Base-by-base conservation (phyloP, 2,888 invertebrate species). In the Chloromyia formosa region DNA sequence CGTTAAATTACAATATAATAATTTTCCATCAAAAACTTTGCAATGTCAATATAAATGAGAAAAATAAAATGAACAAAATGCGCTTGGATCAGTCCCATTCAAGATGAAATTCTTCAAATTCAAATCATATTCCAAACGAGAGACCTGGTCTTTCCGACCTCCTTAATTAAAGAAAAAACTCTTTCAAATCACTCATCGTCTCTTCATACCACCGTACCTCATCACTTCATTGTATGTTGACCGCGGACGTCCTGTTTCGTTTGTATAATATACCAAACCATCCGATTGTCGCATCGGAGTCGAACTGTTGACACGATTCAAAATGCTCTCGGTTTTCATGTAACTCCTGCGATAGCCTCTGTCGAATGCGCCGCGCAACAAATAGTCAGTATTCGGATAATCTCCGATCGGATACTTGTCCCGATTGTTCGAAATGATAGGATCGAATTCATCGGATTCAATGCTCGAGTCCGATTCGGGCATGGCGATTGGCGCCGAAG, bases 291-390 rank as follows among this genome's bases (percentile, higher is more conserved):
- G 79, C 62, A 82, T 72, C 1, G 84, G 84, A 23, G 84, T 83
- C 4, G 84, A 82, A 73, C 80, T 82, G 72, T 82, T 83, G 3
- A 60, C 20, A 1, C 64, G 54, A 64, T 62, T 74, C 27, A 64
- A 14, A 7, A 54, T 5, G 10, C 20, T 71, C 27, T 72, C 66
- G 14, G 66, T 73, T 64, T 74, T 75, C 54, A 77, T 77, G 22
- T 80, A 79, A 61, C 82, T 83, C n/a, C 85, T 83, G 0, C 85
- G 80, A 77, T 84, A 85, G 71, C 84, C 84, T 27, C 85, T 80
- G 76, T 85, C 84, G 71, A 85, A 85, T n/a, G 76, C 73, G 2
- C 73, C 74, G 22, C 61, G 53, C 22, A 77, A 18, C 18, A 77
- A 27, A 18, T 61, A 45, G 2, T 71, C 23, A 7, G 23, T 56